A percentile compares a stretch with the other conserved stretches of the same genome.
Conservation (phyloP, 2,888 invertebrate genomes). For the Ceramica pisi region DNA sequence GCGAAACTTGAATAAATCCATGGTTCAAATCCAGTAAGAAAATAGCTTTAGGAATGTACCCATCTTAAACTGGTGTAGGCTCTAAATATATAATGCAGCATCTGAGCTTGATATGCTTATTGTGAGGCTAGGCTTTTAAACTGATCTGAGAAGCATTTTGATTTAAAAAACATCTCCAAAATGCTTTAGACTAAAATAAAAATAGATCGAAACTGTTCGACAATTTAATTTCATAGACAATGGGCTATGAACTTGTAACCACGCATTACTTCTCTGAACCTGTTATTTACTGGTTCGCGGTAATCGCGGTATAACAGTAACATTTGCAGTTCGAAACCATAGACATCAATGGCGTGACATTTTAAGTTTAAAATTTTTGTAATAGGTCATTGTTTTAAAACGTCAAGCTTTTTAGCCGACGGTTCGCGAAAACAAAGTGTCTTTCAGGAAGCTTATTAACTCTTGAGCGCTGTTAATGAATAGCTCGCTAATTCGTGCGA, state of each 20-base stretch:
- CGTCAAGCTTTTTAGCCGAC: constrained; percentile 6
- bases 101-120: not conserved
- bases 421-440: constrained; percentile 4
- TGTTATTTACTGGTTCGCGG: constrained; percentile 21
- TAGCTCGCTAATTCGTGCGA: constrained; percentile 27
- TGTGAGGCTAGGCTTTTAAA: not conserved
- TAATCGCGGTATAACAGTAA: not conserved
- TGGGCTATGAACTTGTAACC: constrained; percentile 26
- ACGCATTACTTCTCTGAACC: constrained; percentile 19
- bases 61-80: not conserved
- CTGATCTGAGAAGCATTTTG: no score
- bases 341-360: constrained; percentile 8
- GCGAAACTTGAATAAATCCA: not conserved
- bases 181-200: constrained; percentile 13
- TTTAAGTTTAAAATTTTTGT: not conserved
- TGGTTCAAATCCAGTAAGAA: not conserved
- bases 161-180: not conserved
- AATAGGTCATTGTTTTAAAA: constrained; percentile 9
- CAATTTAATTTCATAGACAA: constrained; percentile 23
- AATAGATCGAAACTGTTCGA: not conserved
- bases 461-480: constrained; percentile 44
- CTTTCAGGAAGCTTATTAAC: constrained; percentile 39
- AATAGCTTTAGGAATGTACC: not conserved
- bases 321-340: constrained; percentile 13
- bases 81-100: not conserved